Base-by-base conservation (phyloP, 2,888 invertebrate species). In the Priocnemis perturbator region DNA sequence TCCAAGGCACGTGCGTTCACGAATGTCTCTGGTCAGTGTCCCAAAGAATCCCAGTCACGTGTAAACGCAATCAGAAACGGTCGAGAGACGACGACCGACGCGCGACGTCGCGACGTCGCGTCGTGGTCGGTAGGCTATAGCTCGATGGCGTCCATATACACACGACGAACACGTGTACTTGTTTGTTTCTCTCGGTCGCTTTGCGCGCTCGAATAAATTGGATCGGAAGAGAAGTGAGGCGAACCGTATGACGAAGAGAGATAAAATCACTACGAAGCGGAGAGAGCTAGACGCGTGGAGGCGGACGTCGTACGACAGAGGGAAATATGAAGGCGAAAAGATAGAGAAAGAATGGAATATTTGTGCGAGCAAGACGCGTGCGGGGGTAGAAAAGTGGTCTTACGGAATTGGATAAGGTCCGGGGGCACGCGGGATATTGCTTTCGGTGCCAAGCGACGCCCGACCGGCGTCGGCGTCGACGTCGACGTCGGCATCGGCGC, bases 11-110 rank as follows among this genome's bases (percentile, higher is more conserved):
- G 56, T 20, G 44, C 44, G 26, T 59, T 19, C 50, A 20, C 60
- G 9, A 17, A n/a, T n/a, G n/a, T 48, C 45, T 60, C 30, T 56
- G 23, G 7, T 14, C 58, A 5, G 58, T 19, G 17, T 17, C 17
- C 20, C 3, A 37, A 17, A 57, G 37, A 30, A 57, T 47, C 19
- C 64, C 3, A 50, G 69, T 77, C 74, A 77, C 67, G 71, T 65
- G 63, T 62, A 64, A 60, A 64, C 62, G 64, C 67, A 74, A 77
- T 77, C 77, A 72, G 63, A 37, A 9, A 69, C 67, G 64, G 55
- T 66, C 56, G 55, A 45, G 56, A 60, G 52, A 64, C n/a, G n/a
- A n/a, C n/a, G n/a, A n/a, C n/a, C n/a, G n/a, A n/a, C n/a, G n/a
- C n/a, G n/a, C n/a, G n/a, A n/a, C n/a, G n/a, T n/a, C n/a, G n/a